Base-by-base conservation (phyloP, 2,888 invertebrate species). In the Temnothorax ravouxi region DNA sequence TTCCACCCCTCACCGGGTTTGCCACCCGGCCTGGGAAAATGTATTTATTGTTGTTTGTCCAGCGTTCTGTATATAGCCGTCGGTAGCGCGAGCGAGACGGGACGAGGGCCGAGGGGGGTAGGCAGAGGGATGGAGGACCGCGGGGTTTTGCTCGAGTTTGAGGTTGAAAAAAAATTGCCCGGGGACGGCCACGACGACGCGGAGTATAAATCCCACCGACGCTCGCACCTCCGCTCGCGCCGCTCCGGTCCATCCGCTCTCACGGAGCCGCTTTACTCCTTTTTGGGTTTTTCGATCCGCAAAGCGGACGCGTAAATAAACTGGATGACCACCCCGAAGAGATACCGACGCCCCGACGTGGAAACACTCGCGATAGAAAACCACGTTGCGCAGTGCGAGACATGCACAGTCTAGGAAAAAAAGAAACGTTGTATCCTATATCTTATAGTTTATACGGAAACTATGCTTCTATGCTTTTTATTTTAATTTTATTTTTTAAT, bases 31-130 rank as follows among this genome's bases (percentile, higher is more conserved):
- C 87, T 86, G 90, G 93, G 93, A 93, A 94, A 95, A 94, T 94
- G 94, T 95, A 95, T 95, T 94, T 95, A 95, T 95, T 94, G 94
- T 94, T 95, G 94, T 95, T 94, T 94, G 94, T 94, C 92, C 94
- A 93, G 91, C 93, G 92, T 92, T 92, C 92, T 91, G 92, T 92
- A 87, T 89, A 89, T 88, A 91, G 88, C 86, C 85, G 90, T 82
- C 84, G 47, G 67, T 79, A 47, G 81, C 69, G 84, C 75, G 86
- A 64, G 88, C 84, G 87, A 83, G 88, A 88, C 66, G 66, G 54
- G 79, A 87, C 74, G 89, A 86, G 38, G 54, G 18, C 62, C 41
- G n/a, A 9, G 47, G 74, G 38, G 66, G 44, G 69, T 54, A 52
- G 71, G 29, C 8, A 29, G 29, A 11, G 67, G 67, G 59, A 38